Percentiles rank a stretch among this genome's conserved stretches.
Evolutionary conservation across 2,888 invertebrate species (phyloP).

Genomic region (Dilophus febrilis): DNA sequence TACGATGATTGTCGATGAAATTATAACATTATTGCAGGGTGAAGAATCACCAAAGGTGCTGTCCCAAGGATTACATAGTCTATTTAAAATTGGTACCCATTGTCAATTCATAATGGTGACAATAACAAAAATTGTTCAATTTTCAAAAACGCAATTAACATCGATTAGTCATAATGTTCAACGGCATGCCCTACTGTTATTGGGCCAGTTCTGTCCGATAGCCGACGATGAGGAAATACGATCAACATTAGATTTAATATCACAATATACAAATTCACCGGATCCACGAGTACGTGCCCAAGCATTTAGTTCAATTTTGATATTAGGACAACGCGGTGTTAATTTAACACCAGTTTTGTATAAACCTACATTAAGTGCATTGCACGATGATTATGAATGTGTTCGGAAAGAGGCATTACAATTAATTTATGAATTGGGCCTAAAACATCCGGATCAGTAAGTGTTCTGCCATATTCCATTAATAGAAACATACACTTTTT

Average conservation of each 20-base stretch:
- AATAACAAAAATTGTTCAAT: slow-evolving; percentile 23
- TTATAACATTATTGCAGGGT: slow-evolving; percentile 21
- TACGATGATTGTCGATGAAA: slow-evolving; percentile 21
- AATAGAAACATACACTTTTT: too few species aligned
- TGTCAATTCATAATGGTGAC: slow-evolving; percentile 18
- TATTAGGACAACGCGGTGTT: slow-evolving; percentile 66
- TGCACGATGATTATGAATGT: slow-evolving; percentile 86
- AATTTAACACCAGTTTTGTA: slow-evolving; percentile 52
- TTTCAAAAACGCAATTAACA: slow-evolving; percentile 24
- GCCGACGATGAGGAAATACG: slow-evolving; percentile 34
- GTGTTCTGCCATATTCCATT: slow-evolving; percentile 12
- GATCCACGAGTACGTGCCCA: slow-evolving; percentile 83
- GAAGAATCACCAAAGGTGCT: slow-evolving; percentile 28
- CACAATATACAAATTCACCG: slow-evolving; percentile 68
- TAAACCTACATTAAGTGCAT: slow-evolving; percentile 47
- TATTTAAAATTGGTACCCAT: slow-evolving; percentile 23
- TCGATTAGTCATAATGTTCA: slow-evolving; percentile 27
- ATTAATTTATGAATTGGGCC: slow-evolving; percentile 71
- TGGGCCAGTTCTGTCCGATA: slow-evolving; percentile 23
- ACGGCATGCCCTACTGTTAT: slow-evolving; percentile 24
- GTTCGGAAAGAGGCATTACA: slow-evolving; percentile 75
- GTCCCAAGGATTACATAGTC: slow-evolving; percentile 25
- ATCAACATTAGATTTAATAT: slow-evolving; percentile 52
- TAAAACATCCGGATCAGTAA: slow-evolving; percentile 74
- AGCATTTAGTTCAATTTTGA: slow-evolving; percentile 72